These are phyloP conservation scores for Cynopterus sphinx DNA, from an alignment of 2,797 vertebrate genomes.

Conservation along the genomic window DNA sequence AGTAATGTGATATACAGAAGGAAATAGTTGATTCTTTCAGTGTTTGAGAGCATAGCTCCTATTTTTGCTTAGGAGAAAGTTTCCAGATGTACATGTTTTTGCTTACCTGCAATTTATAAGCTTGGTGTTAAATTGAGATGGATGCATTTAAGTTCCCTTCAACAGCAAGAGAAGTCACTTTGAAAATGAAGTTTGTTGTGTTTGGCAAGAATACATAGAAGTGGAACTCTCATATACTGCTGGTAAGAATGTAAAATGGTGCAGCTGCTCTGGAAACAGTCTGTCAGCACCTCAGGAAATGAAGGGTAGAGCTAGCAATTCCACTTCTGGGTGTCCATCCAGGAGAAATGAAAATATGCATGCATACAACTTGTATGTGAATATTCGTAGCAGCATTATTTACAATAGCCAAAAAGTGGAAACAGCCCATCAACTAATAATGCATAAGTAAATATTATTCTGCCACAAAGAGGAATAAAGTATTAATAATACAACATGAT, in stretches of 20 bases:
- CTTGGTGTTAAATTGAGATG: background rate
- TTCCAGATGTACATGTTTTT: background rate
- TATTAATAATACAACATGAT: rapidly evolving
- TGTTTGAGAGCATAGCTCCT: background rate
- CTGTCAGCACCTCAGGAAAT: background rate
- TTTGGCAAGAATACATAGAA: background rate
- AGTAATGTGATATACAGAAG: background rate
- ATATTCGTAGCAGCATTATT: background rate
- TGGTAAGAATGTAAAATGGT: background rate
- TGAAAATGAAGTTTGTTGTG: background rate
- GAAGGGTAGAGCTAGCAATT: background rate
- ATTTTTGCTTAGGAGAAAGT: background rate
- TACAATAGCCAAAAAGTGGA: background rate
- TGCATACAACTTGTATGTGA: background rate
- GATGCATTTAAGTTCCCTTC: background rate
- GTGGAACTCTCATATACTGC: background rate
- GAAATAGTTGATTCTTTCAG: background rate
- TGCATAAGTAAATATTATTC: background rate
- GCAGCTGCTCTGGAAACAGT: background rate
- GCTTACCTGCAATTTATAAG: background rate
- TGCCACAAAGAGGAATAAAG: too few species aligned
- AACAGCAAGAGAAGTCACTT: background rate
- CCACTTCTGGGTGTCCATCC: background rate
- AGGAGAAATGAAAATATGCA: background rate
- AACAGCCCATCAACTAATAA: background rate